Conservation (phyloP, 2,888 invertebrate species). For the Hypsopygia costalis region DNA sequence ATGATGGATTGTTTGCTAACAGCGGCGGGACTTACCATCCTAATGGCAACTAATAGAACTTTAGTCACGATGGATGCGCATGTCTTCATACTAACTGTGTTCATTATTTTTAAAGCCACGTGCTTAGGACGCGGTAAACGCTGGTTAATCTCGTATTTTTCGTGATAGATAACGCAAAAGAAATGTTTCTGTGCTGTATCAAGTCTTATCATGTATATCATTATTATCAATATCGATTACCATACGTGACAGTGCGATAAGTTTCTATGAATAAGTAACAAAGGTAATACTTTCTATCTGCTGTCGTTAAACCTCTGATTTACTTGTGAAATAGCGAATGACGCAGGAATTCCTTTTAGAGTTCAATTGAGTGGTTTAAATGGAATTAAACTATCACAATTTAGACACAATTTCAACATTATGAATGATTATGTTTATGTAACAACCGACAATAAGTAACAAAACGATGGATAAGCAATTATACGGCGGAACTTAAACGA, state of each 20-base stretch:
- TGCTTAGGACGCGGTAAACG: conserved; percentile 8
- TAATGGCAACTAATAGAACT: conserved; percentile 32
- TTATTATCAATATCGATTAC: conserved; percentile 61
- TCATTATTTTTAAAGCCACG: conserved; percentile 9
- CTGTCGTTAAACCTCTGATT: conserved; percentile 13
- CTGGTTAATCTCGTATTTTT: neutral
- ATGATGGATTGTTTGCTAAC: conserved; percentile 43
- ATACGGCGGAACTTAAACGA: too few relatives aligned
- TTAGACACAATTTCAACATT: too few relatives aligned
- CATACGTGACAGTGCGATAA: conserved; percentile 53
- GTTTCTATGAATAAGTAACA: conserved; percentile 36
- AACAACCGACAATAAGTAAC: too few relatives aligned
- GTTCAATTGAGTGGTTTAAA: too few relatives aligned
- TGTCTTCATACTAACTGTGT: conserved; percentile 1
- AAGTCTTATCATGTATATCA: conserved; percentile 36
- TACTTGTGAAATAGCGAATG: conserved; percentile 5
- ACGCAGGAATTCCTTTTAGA: too few relatives aligned
- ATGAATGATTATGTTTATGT: too few relatives aligned
- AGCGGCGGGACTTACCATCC: conserved; percentile 23
- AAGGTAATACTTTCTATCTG: conserved; percentile 24
- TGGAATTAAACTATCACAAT: too few relatives aligned
- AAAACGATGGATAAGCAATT: too few relatives aligned
- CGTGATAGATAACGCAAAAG: conserved; percentile 11
- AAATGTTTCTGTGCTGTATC: conserved; percentile 14
- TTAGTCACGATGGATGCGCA: conserved; percentile 25